Percentiles rank a stretch among this genome's conserved stretches.
Evolutionary conservation across 2,888 invertebrate species (phyloP).

Genomic region (Apodemia zela): DNA sequence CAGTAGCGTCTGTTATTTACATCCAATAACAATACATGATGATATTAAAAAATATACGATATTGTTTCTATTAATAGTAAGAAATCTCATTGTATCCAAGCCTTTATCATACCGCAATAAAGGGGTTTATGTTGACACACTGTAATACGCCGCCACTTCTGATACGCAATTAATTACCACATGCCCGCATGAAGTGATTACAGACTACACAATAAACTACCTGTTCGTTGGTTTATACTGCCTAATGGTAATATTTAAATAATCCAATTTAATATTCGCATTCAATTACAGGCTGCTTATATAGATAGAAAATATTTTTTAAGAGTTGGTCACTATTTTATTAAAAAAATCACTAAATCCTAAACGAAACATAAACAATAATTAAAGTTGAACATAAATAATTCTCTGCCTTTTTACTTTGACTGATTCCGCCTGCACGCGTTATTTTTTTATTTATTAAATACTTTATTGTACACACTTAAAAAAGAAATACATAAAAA

Average conservation of each 20-base stretch:
- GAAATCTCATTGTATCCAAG: conserved; percentile 19
- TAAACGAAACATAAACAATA: background rate
- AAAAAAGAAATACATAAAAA: too few relatives aligned
- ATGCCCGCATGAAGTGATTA: conserved; percentile 38
- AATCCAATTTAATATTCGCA: background rate
- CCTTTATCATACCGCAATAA: conserved; percentile 32
- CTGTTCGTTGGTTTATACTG: conserved; percentile 21
- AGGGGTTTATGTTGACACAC: conserved; percentile 37
- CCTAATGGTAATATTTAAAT: conserved; percentile 9
- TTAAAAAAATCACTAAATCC: background rate
- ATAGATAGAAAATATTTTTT: background rate
- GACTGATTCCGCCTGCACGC: too few relatives aligned
- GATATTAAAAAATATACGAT: too few relatives aligned
- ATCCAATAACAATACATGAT: too few relatives aligned
- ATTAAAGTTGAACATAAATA: too few relatives aligned
- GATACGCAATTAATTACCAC: conserved; percentile 37
- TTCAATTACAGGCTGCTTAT: background rate
- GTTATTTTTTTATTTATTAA: too few relatives aligned
- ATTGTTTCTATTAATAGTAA: conserved; percentile 15
- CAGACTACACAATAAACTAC: conserved; percentile 28
- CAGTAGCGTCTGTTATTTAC: too few relatives aligned
- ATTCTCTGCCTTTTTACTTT: too few relatives aligned
- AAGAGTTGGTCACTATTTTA: too few relatives aligned
- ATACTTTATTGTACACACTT: too few relatives aligned
- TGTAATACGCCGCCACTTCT: conserved; percentile 32